These are phyloP conservation scores for Pseudococcus longispinus DNA, from an alignment of 2,888 invertebrate genomes.

Conservation along the genomic window DNA sequence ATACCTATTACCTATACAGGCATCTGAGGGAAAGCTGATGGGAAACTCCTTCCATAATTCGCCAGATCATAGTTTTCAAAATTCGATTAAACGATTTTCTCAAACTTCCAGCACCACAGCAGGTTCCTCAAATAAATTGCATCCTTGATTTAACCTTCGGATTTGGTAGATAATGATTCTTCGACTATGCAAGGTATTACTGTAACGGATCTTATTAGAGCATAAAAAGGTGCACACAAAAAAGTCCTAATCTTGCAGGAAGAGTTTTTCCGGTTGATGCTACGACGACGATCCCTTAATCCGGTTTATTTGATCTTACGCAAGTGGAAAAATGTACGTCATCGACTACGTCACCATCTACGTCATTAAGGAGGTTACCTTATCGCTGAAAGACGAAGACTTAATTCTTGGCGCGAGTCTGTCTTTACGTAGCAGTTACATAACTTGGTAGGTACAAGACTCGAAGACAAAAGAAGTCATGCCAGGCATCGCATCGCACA, in stretches of 20 bases:
- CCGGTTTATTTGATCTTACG: not conserved
- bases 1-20: no score
- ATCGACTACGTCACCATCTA: slow-evolving; percentile 42
- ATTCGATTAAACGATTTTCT: no score
- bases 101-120: not conserved
- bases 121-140: not conserved
- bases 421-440: not conserved
- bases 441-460: not conserved
- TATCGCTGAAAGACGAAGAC: not conserved
- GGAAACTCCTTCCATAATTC: no score
- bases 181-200: no score
- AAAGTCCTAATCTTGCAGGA: slow-evolving; percentile 2
- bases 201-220: not conserved
- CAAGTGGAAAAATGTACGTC: slow-evolving; percentile 11
- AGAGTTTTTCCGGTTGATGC: not conserved
- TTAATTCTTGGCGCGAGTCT: not conserved
- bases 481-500: not conserved
- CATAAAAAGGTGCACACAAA: not conserved
- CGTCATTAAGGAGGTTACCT: not conserved
- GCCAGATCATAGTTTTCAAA: no score
- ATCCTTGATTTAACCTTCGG: not conserved
- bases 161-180: not conserved
- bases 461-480: not conserved
- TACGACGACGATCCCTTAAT: not conserved
- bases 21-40: no score